Conservation (phyloP, 2,888 invertebrate genomes). For the Brenthis hecate region DNA sequence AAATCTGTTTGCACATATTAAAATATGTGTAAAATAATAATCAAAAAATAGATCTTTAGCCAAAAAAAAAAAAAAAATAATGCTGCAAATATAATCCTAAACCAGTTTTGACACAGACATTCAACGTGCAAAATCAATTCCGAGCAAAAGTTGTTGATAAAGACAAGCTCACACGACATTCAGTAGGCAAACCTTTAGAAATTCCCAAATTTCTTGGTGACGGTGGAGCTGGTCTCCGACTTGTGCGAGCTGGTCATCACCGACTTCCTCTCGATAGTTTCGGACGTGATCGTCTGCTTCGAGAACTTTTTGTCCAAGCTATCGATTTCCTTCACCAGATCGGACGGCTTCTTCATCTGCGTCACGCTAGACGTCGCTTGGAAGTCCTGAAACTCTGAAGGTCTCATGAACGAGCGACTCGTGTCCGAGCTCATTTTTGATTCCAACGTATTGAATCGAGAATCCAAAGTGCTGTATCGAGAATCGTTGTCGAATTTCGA, state of each 20-base stretch:
- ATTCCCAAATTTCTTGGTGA: slow-evolving; percentile 81
- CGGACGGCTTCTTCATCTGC: slow-evolving; percentile 65
- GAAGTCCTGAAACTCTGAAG: slow-evolving; percentile 76
- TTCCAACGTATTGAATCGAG: slow-evolving; percentile 72
- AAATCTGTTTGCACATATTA: neutral
- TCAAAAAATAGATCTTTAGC: neutral
- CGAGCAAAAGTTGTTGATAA: slow-evolving; percentile 14
- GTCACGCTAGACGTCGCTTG: slow-evolving; percentile 57
- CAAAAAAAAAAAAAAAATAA: neutral
- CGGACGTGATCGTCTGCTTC: slow-evolving; percentile 86
- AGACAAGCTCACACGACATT: slow-evolving; percentile 7
- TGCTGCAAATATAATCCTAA: neutral
- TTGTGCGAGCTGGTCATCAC: slow-evolving; percentile 85
- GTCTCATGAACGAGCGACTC: slow-evolving; percentile 76
- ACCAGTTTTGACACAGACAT: neutral
- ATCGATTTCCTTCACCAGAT: slow-evolving; percentile 76
- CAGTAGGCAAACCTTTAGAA: slow-evolving; percentile 56
- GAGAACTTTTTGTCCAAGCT: slow-evolving; percentile 85
- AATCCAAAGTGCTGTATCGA: slow-evolving; percentile 72
- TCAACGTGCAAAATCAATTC: slow-evolving; percentile 8
- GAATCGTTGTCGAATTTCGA: slow-evolving; percentile 80
- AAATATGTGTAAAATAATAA: neutral
- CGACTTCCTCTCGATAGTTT: slow-evolving; percentile 86
- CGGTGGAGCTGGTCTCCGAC: slow-evolving; percentile 80
- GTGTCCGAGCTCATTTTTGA: slow-evolving; percentile 76